Evolutionary conservation across 2,113 vertebrate species (phyloP).

Genomic region (Rhizomys pruinosus): DNA sequence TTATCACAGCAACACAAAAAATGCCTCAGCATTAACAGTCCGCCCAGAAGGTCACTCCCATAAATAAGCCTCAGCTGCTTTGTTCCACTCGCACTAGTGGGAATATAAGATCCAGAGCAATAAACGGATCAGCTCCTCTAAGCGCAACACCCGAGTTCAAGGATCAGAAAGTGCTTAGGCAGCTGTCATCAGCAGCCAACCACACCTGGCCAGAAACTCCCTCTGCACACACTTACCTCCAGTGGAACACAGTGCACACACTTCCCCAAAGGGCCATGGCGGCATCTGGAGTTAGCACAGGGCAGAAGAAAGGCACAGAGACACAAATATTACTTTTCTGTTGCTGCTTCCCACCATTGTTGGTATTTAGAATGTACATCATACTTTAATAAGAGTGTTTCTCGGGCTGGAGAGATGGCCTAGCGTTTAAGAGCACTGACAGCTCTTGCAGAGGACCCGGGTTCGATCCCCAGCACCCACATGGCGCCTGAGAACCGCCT

Average conservation of each 20-base stretch:
- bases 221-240: constrained; percentile 89
- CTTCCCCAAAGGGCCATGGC: constrained; percentile 95
- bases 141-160: not conserved
- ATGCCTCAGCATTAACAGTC: not conserved
- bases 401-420: no score
- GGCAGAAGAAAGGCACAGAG: not conserved
- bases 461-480: no score
- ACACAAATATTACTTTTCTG: not conserved
- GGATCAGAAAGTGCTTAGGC: fast-evolving
- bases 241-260: constrained; percentile 98
- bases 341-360: no score
- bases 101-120: not conserved
- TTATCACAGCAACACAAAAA: constrained; percentile 10
- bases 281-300: constrained; percentile 88
- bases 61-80: not conserved
- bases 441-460: no score
- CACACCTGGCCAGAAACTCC: not conserved
- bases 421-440: no score
- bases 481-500: no score
- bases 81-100: not conserved
- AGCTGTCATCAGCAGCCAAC: not conserved
- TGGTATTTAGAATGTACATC: fast-evolving
- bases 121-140: not conserved
- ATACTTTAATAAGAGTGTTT: no score
- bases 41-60: not conserved